phyloP scores from a whole-genome alignment of 2,797 vertebrate species.

The Pangasius djambal region DNA sequence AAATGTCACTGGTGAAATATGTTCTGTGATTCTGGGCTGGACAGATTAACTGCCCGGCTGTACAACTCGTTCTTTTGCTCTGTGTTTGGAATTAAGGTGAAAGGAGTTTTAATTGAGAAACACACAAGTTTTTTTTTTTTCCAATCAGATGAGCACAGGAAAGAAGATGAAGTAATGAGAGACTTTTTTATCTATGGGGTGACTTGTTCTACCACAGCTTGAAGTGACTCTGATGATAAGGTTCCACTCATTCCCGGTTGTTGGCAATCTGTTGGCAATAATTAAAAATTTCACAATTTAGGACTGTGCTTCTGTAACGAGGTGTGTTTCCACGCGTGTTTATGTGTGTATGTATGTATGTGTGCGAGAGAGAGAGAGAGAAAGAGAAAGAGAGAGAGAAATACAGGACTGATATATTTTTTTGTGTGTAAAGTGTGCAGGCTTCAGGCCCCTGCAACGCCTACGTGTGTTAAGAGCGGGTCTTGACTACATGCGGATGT shows the following conservation, averaged over 20 bases:
- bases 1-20: constrained; percentile 64
- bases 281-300: constrained; percentile 16
- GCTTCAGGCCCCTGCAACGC: constrained; percentile 18
- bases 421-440: constrained; percentile 34
- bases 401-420: constrained; percentile 6
- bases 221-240: constrained; percentile 35
- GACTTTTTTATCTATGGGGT: constrained; percentile 33
- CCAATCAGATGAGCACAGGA: background rate
- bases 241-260: constrained; percentile 22
- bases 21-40: constrained; percentile 29
- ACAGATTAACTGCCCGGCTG: constrained; percentile 44
- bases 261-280: constrained; percentile 25
- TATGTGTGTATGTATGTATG: background rate
- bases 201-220: constrained; percentile 38
- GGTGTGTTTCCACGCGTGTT: constrained; percentile 17
- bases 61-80: constrained; percentile 35
- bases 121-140: constrained; percentile 8
- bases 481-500: constrained; percentile 34
- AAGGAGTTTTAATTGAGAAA: constrained; percentile 56
- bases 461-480: constrained; percentile 50
- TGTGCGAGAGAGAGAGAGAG: background rate
- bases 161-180: constrained; percentile 32
- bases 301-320: constrained; percentile 20
- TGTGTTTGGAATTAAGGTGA: constrained; percentile 47
- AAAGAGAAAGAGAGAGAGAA: background rate